phyloP scores from a whole-genome alignment of 2,888 invertebrate genomes.

The Pyrgus malvae region DNA sequence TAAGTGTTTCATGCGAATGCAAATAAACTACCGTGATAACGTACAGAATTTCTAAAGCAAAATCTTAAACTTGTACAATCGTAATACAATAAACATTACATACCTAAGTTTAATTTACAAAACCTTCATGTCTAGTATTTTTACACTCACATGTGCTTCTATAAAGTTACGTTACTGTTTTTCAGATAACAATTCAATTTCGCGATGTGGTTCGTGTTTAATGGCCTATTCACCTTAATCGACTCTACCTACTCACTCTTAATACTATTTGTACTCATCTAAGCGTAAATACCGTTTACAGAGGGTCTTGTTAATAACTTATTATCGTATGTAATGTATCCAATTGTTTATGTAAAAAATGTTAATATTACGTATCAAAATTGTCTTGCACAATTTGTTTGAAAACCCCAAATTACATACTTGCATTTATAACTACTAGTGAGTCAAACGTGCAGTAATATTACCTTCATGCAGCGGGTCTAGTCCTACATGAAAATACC shows the following conservation, averaged over 20 bases:
- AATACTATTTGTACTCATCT: constrained; percentile 27
- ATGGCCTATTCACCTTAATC: constrained; percentile 18
- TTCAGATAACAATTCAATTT: constrained; percentile 50
- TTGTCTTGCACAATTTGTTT: constrained; percentile 16
- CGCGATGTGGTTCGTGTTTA: constrained; percentile 34
- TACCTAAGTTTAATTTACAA: constrained; percentile 27
- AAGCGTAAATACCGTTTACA: constrained; percentile 26
- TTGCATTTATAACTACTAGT: constrained; percentile 50
- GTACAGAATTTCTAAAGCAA: constrained; percentile 28
- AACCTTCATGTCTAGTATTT: constrained; percentile 25
- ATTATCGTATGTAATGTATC: constrained; percentile 27
- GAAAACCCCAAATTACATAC: constrained; percentile 26
- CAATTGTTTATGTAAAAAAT: constrained; percentile 13
- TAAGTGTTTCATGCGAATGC: constrained; percentile 51
- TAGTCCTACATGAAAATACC: constrained; percentile 47
- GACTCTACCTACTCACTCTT: constrained; percentile 18
- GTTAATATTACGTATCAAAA: constrained; percentile 7
- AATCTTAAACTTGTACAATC: constrained; percentile 18
- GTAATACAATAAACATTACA: constrained; percentile 24
- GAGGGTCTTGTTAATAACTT: constrained; percentile 28
- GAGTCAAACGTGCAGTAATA: constrained; percentile 54
- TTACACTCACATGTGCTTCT: constrained; percentile 19
- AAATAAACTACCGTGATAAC: constrained; percentile 67
- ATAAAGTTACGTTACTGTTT: neutral
- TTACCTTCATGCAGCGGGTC: constrained; percentile 69